Conservation (phyloP, 1,140 invertebrate genomes). For the Idris sp. region DNA sequence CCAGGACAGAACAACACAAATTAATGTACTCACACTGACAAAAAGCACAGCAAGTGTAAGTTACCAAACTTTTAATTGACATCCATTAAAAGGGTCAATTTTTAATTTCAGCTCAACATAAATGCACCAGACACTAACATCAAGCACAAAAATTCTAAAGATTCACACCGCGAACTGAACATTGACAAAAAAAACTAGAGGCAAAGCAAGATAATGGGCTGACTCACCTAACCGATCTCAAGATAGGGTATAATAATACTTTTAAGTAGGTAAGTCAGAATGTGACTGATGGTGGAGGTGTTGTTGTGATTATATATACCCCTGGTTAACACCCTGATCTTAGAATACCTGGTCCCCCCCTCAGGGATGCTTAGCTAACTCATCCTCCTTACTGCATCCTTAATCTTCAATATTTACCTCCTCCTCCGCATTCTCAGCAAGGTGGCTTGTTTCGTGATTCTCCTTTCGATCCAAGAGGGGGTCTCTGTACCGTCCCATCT, state of each 20-base stretch:
- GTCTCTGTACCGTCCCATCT: conserved; percentile 43
- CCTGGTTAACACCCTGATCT: conserved; percentile 66
- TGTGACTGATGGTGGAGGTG: conserved; percentile 74
- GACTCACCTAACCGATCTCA: conserved; percentile 72
- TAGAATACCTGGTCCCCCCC: conserved; percentile 49
- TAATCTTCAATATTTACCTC: conserved; percentile 48
- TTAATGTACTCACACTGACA: too few relatives aligned
- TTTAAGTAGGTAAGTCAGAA: conserved; percentile 70
- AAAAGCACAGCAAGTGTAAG: too few relatives aligned
- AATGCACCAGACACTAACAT: too few relatives aligned
- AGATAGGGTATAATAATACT: conserved; percentile 63
- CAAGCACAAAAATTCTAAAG: conserved; percentile 16
- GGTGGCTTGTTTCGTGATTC: conserved; percentile 54
- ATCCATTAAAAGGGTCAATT: too few relatives aligned
- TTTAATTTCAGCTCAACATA: too few relatives aligned
- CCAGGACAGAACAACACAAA: too few relatives aligned
- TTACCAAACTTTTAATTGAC: too few relatives aligned
- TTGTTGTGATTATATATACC: conserved; percentile 74
- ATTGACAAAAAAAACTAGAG: conserved; percentile 10
- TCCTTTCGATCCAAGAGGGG: conserved; percentile 55
- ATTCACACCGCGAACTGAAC: conserved; percentile 37
- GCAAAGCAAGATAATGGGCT: conserved; percentile 16
- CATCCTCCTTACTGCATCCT: conserved; percentile 56
- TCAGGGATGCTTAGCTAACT: conserved; percentile 63
- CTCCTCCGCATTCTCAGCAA: conserved; percentile 32